phyloP scores from a whole-genome alignment of 1,140 invertebrate species.

The Drosophila subobscura region DNA sequence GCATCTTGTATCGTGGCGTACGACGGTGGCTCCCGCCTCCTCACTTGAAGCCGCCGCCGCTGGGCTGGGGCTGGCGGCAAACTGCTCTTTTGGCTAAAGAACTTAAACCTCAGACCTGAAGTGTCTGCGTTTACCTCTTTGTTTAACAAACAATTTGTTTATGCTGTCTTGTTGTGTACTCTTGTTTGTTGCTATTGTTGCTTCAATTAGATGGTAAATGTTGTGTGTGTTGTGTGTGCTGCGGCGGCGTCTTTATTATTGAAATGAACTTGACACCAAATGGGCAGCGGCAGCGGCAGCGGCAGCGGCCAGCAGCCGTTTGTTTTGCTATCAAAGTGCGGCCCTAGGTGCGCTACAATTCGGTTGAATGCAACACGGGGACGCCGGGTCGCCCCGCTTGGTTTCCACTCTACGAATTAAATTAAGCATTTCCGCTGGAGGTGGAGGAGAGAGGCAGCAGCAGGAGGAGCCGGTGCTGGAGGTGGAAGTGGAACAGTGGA shows the following conservation, averaged over 20 bases:
- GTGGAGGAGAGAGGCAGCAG: constrained; percentile 2
- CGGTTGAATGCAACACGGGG: constrained; percentile 19
- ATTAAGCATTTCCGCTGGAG: constrained; percentile 64
- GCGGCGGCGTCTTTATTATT: constrained; percentile 63
- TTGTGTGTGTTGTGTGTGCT: not conserved
- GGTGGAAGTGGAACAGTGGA: not conserved
- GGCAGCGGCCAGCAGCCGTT: not conserved
- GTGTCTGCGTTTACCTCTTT: constrained; percentile 57
- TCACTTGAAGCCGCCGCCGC: not conserved
- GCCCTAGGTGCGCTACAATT: constrained; percentile 55
- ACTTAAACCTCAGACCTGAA: constrained; percentile 16
- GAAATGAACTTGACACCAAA: constrained; percentile 78
- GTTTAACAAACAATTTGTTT: constrained; percentile 75
- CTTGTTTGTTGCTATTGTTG: constrained; percentile 17
- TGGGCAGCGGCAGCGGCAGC: constrained; percentile 30
- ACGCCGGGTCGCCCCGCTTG: too few relatives aligned
- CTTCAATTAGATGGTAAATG: constrained; percentile 27
- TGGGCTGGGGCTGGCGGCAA: constrained; percentile 15
- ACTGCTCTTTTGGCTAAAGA: constrained; percentile 28
- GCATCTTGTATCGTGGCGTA: constrained; percentile 47
- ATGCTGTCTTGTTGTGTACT: constrained; percentile 21
- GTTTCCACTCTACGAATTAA: constrained; percentile 35
- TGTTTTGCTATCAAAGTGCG: constrained; percentile 59
- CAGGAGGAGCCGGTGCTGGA: too few relatives aligned
- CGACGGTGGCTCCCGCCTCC: constrained; percentile 50